Evolutionary conservation across 2,797 vertebrate species (phyloP).

Genomic region (Gymnoscopelus microlampas): DNA sequence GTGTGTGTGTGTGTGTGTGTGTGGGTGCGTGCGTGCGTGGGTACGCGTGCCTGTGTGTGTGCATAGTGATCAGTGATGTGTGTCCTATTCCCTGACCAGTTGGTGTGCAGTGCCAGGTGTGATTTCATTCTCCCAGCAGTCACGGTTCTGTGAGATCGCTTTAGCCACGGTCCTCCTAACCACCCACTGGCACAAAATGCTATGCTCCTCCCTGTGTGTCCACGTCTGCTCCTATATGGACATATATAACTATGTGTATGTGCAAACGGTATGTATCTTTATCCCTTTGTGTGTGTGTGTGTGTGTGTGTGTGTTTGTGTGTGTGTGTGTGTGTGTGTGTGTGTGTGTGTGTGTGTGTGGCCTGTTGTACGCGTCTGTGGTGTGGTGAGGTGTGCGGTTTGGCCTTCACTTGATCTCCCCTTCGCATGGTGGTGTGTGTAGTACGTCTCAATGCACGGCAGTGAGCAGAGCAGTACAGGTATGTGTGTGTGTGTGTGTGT

Average conservation of each 20-base stretch:
- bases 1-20: neutral
- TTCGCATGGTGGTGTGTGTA: slow-evolving; percentile 22
- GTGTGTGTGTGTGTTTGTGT: neutral
- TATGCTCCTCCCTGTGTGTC: slow-evolving; percentile 38
- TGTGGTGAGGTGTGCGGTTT: slow-evolving; percentile 30
- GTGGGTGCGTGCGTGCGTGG: neutral
- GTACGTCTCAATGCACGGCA: neutral
- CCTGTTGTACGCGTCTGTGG: neutral
- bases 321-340: neutral
- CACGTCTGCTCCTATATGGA: neutral
- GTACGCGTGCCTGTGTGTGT: neutral
- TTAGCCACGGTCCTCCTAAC: slow-evolving; percentile 61
- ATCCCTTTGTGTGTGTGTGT: slow-evolving; percentile 20
- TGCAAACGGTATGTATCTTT: neutral
- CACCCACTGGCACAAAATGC: slow-evolving; percentile 52
- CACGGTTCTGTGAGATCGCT: slow-evolving; percentile 67
- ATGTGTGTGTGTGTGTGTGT: slow-evolving; percentile 32
- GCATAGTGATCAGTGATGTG: slow-evolving; percentile 2
- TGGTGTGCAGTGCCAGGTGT: slow-evolving; percentile 64
- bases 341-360: neutral
- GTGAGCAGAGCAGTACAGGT: neutral
- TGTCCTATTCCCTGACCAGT: slow-evolving; percentile 28
- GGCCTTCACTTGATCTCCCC: slow-evolving; percentile 26
- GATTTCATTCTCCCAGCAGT: slow-evolving; percentile 67
- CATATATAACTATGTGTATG: neutral